Percentiles rank a stretch among this genome's conserved stretches.
Evolutionary conservation across 2,888 invertebrate species (phyloP).

Genomic region (Ernsta delagoae): DNA sequence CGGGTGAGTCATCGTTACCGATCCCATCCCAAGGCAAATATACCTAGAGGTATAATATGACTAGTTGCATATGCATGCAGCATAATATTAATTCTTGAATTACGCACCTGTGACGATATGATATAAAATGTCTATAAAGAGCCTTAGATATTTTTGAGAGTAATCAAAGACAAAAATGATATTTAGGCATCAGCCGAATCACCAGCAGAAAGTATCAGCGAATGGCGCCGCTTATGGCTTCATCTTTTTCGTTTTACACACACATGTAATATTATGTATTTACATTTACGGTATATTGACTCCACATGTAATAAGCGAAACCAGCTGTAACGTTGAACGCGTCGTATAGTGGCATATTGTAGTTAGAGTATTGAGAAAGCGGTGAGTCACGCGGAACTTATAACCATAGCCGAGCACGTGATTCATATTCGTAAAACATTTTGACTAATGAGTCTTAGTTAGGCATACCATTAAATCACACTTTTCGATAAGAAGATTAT

Average conservation of each 20-base stretch:
- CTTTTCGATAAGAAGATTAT: background rate
- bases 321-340: slow-evolving; percentile 41
- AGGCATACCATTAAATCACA: slow-evolving; percentile 16
- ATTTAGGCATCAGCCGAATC: too few species aligned
- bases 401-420: slow-evolving; percentile 49
- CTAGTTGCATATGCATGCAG: too few species aligned
- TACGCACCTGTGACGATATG: too few species aligned
- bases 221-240: slow-evolving; percentile 16
- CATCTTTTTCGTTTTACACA: slow-evolving; percentile 11
- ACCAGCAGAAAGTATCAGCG: slow-evolving; percentile 2
- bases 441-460: slow-evolving; percentile 42
- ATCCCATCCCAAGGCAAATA: slow-evolving; percentile 46
- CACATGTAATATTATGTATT: background rate
- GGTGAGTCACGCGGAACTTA: slow-evolving; percentile 68
- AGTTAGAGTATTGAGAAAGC: slow-evolving; percentile 65
- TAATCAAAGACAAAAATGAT: too few species aligned
- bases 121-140: too few species aligned
- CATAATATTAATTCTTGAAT: too few species aligned
- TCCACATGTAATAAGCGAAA: slow-evolving; percentile 46
- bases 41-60: too few species aligned
- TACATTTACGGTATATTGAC: slow-evolving; percentile 11
- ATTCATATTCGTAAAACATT: slow-evolving; percentile 46
- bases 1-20: slow-evolving; percentile 66
- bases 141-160: too few species aligned
- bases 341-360: slow-evolving; percentile 41